Base-by-base conservation (phyloP, 2,797 vertebrate species). In the Chlorospingus flavigularis region DNA sequence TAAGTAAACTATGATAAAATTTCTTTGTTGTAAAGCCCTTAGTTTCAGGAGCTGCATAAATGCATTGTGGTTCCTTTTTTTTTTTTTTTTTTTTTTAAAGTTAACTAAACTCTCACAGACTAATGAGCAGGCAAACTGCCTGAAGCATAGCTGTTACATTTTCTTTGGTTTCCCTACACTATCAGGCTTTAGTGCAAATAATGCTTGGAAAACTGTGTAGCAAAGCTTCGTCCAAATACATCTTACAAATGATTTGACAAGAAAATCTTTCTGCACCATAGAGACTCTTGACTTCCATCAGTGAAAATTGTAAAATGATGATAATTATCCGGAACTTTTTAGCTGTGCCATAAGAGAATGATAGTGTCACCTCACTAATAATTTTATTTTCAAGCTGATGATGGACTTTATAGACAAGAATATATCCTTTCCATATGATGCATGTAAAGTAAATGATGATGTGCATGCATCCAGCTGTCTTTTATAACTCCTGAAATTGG, bases 271-370 rank as follows among this genome's bases (percentile, higher is more conserved):
- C 39, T 86, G 66, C 21, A 31, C 68, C 53, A 37, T 60, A 74
- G 81, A 93, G 93, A 94, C 72, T 85, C 75, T 89, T 68, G 78
- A 61, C 72, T 95, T 82, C 45, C 47, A 39, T 89, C 68, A 92
- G 30, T 43, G 42, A 74, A 79, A 90, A 89, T 3, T 88, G 68
- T 83, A 67, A 93, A 95, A 91, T 92, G 31, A 87, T 89, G 54
- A 61, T 92, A 93, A 93, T 91, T 94, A 85, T 80, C 78, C 72
- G 61, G 39, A 85, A 87, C 45, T 77, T 95, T 83, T 74, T 92
- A 89, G 26, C 39, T 93, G 24, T 94, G 20, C 50, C 47, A 6
- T 77, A 83, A 65, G 48, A 40, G 68, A 95, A 68, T 88, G 81
- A 68, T 68, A 80, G 78, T 47, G 35, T 65, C 68, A 68, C 37